These are phyloP conservation scores for Magallana ariakensis DNA, from an alignment of 1,140 invertebrate genomes.

Conservation along the genomic window DNA sequence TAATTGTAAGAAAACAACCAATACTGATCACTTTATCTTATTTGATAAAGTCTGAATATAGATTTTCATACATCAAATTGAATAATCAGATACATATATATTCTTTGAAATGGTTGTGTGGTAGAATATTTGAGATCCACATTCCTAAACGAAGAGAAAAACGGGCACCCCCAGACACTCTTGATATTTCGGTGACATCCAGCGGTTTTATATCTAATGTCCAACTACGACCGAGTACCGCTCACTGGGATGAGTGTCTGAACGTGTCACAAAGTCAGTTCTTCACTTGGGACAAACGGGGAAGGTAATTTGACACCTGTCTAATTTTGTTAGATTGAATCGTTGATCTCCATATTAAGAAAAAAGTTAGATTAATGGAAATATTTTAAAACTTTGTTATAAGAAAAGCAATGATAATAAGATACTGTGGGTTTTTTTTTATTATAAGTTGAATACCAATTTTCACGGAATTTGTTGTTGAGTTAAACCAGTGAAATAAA, in stretches of 20 bases:
- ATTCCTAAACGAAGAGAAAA: slow-evolving; percentile 23
- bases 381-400: background rate
- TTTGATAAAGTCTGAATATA: background rate
- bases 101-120: slow-evolving; percentile 46
- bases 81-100: slow-evolving; percentile 18
- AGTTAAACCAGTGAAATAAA: no score
- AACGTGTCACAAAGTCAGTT: slow-evolving; percentile 60
- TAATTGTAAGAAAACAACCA: no score
- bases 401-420: no score
- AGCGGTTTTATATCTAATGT: slow-evolving; percentile 48
- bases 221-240: slow-evolving; percentile 51
- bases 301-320: slow-evolving; percentile 58
- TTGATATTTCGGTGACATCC: slow-evolving; percentile 7
- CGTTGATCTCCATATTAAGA: background rate
- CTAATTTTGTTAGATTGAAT: background rate
- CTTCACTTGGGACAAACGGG: slow-evolving; percentile 72
- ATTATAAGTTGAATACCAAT: no score
- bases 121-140: slow-evolving; percentile 63
- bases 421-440: no score
- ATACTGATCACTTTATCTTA: no score
- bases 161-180: background rate
- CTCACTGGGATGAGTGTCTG: slow-evolving; percentile 70
- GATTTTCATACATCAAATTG: background rate
- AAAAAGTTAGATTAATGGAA: background rate
- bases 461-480: no score